Percentiles rank a stretch among this genome's conserved stretches.
Evolutionary conservation across 2,797 vertebrate genomes (phyloP).

Genomic region (Argentina silus): DNA sequence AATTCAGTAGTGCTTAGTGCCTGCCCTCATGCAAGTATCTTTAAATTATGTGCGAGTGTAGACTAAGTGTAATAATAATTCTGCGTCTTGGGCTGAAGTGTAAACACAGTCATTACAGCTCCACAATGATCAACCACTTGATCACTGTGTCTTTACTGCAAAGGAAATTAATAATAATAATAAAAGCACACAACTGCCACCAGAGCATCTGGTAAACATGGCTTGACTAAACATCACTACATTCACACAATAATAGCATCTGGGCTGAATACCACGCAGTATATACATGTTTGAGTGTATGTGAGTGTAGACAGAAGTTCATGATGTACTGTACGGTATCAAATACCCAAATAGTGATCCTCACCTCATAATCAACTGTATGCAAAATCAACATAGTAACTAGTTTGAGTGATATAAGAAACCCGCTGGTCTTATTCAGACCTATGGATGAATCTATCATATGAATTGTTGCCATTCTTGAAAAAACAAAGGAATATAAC

Average conservation of each 20-base stretch:
- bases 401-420: neutral
- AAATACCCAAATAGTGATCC: too few species aligned
- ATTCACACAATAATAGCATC: slow-evolving; percentile 29
- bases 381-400: too few species aligned
- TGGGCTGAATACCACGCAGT: slow-evolving; percentile 16
- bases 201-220: slow-evolving; percentile 49
- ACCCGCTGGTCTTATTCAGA: slow-evolving; percentile 1
- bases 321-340: too few species aligned
- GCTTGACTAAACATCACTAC: slow-evolving; percentile 31
- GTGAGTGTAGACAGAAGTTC: too few species aligned
- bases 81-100: slow-evolving; percentile 40
- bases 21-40: slow-evolving; percentile 30
- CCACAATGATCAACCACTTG: slow-evolving; percentile 13
- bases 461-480: too few species aligned
- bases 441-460: neutral
- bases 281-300: too few species aligned
- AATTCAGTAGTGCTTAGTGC: neutral
- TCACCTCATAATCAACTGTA: too few species aligned
- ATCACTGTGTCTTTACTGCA: slow-evolving; percentile 26
- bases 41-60: slow-evolving; percentile 29
- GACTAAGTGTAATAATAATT: slow-evolving; percentile 29
- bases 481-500: neutral
- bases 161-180: neutral
- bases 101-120: slow-evolving; percentile 53
- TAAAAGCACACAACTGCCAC: slow-evolving; percentile 9